Evolutionary conservation across 1,140 invertebrate genomes (phyloP), one percentile per base, ranked within the genome.

Genomic region (Thaumetopoea pityocampa): DNA sequence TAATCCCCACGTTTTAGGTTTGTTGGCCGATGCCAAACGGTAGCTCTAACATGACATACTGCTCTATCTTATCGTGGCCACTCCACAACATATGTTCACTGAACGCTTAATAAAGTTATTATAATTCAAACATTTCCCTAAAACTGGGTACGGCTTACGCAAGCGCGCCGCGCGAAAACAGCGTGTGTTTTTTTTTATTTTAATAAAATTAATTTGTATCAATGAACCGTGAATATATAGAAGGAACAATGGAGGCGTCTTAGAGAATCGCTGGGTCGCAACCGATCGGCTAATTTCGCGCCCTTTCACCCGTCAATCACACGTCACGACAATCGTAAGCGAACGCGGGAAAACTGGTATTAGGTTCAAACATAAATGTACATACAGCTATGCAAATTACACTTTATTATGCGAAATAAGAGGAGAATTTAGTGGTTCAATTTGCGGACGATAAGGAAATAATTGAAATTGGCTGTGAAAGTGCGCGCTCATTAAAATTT

Each of bases 11-110:
- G 57, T 63, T 55, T 64, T 64, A 51, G 51, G 51, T 67, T 56
- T 71, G 70, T 69, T 51, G 32, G 51, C 60, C 50, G 62, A 73
- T 69, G 67, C 66, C 65, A 71, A 78, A 82, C 78, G 71, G 73
- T 78, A 80, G 78, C 72, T 56, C 30, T 59, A 37, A 65, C 61
- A 78, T 67, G 71, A 83, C 78, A 83, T 80, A 83, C 67, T 71
- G 71, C 59, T 77, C 66, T 83, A 80, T 82, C 78, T 82, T 82
- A 82, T 82, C 78, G 41, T 65, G 66, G 49, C 70, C 72, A 82
- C 74, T 82, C 62, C 47, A 55, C 50, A 60, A 63, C 78, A 80
- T 80, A 82, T 82, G 78, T 68, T 41, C 65, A 65, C 61, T 37
- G 33, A 12, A 52, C 57, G 63, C 55, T 55, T 81, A 82, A 82